These are phyloP conservation scores for Taenioides sp. DNA, from an alignment of 2,797 vertebrate species.

Conservation along the genomic window DNA sequence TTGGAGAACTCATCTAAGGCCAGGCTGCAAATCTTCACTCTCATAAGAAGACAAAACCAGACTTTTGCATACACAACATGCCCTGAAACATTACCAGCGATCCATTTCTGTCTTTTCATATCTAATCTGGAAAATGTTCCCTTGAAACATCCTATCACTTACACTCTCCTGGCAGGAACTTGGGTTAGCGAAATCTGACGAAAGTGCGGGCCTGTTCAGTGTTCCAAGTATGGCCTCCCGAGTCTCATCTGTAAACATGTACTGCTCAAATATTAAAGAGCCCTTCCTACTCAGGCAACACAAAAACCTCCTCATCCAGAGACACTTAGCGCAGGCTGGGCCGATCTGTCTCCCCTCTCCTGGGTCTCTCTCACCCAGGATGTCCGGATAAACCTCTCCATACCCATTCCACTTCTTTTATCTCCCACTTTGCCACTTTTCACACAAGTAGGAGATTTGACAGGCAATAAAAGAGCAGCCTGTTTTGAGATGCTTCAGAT, in stretches of 20 bases:
- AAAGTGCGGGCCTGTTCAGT: constrained; percentile 61
- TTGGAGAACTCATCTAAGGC: constrained; percentile 39
- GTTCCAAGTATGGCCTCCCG: constrained; percentile 59
- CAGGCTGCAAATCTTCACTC: constrained; percentile 1
- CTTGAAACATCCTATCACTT: constrained; percentile 44
- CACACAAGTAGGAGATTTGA: constrained; percentile 56
- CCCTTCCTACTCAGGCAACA: constrained; percentile 39
- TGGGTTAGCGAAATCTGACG: constrained; percentile 36
- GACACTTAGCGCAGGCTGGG: constrained; percentile 31
- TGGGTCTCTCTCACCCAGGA: constrained; percentile 53
- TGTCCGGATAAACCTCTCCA: constrained; percentile 64
- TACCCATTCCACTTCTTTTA: constrained; percentile 62
- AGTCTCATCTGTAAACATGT: constrained; percentile 60
- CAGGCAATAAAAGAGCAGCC: constrained; percentile 68
- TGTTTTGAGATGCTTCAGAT: constrained; percentile 52
- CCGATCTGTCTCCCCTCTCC: constrained; percentile 18
- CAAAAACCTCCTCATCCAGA: constrained; percentile 38
- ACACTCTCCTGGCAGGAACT: constrained; percentile 57
- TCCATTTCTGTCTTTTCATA: constrained; percentile 44
- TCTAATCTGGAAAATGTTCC: constrained; percentile 61
- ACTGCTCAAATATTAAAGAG: constrained; percentile 33
- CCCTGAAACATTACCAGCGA: constrained; percentile 42
- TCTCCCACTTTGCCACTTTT: constrained; percentile 62
- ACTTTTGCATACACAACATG: constrained; percentile 2
- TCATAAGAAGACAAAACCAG: constrained; percentile 16